A percentile compares a stretch with the other conserved stretches of the same genome.
phyloP scores from a whole-genome alignment of 2,113 vertebrate species.

The Chaenogobius annularis region DNA sequence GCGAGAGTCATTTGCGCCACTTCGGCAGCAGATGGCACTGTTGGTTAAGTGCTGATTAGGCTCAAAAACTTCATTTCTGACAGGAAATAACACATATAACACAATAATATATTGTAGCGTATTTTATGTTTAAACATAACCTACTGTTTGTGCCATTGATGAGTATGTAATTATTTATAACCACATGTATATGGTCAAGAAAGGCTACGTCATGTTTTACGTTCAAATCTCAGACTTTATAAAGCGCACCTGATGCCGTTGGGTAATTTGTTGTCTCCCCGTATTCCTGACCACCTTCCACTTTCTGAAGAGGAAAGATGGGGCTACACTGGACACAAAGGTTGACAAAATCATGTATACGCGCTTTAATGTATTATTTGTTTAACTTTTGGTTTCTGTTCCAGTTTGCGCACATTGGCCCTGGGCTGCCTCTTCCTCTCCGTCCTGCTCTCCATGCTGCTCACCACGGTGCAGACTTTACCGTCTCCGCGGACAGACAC shows the following conservation, averaged over 20 bases:
- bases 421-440: constrained; percentile 16
- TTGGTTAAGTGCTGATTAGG: not conserved
- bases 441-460: constrained; percentile 24
- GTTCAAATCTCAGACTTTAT: not conserved
- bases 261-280: constrained; percentile 46
- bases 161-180: not conserved
- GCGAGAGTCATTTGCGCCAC: too few species aligned
- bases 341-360: constrained; percentile 31
- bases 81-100: not conserved
- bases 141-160: not conserved
- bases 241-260: constrained; percentile 49
- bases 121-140: not conserved
- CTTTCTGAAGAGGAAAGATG: constrained; percentile 34
- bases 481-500: constrained; percentile 19
- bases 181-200: not conserved
- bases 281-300: not conserved
- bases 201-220: not conserved
- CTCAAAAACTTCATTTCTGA: not conserved
- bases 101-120: not conserved
- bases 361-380: not conserved
- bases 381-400: constrained; percentile 9
- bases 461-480: constrained; percentile 22
- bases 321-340: constrained; percentile 31
- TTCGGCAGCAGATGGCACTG: constrained; percentile 43
- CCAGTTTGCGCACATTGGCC: constrained; percentile 7